phyloP scores from a whole-genome alignment of 2,888 invertebrate species.

The Pammene aurita region DNA sequence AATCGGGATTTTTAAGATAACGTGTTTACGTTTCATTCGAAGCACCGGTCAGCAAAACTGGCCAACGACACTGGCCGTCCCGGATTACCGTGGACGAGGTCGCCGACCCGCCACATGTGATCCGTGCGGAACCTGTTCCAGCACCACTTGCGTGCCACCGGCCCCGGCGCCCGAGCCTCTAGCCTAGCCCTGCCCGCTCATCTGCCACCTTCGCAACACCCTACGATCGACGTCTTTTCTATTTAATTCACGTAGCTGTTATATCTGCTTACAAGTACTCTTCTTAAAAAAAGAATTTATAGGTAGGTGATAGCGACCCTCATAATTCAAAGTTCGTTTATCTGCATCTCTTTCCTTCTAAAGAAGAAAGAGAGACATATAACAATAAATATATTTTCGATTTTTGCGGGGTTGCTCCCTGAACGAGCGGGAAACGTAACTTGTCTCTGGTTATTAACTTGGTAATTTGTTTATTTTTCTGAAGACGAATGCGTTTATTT shows the following conservation, averaged over 20 bases:
- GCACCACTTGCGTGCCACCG: constrained; percentile 65
- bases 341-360: no score
- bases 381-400: no score
- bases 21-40: constrained; percentile 43
- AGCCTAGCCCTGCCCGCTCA: constrained; percentile 44
- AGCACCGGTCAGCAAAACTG: constrained; percentile 34
- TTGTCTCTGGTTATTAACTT: no score
- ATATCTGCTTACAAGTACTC: not conserved
- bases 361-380: no score
- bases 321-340: no score
- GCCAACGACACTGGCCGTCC: constrained; percentile 43
- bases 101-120: constrained; percentile 76
- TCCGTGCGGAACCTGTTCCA: constrained; percentile 76
- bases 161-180: constrained; percentile 44
- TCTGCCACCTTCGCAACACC: not conserved
- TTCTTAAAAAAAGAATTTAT: no score
- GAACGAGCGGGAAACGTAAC: no score
- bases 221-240: not conserved
- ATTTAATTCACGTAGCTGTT: not conserved
- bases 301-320: no score
- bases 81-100: constrained; percentile 71
- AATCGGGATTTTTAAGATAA: constrained; percentile 28
- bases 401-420: no score
- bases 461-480: no score
- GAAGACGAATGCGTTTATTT: no score